phyloP scores from a whole-genome alignment of 2,888 invertebrate genomes.

The Temnothorax rugatulus region DNA sequence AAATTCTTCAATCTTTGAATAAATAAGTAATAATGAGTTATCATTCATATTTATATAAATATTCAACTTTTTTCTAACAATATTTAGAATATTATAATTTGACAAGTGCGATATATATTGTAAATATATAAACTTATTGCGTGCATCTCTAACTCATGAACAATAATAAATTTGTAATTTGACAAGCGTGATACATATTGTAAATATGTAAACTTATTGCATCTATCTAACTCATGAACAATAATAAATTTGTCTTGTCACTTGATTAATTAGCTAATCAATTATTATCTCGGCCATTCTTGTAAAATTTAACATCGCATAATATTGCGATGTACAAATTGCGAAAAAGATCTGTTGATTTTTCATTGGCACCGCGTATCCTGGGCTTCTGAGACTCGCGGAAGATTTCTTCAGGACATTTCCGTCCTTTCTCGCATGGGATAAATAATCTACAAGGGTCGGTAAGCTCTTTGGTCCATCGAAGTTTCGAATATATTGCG shows the following conservation, averaged over 20 bases:
- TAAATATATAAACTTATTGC: neutral
- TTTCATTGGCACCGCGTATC: constrained; percentile 14
- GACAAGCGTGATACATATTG: neutral
- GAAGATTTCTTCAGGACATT: constrained; percentile 26
- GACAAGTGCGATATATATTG: neutral
- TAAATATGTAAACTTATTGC: neutral
- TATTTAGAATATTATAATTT: constrained; percentile 15
- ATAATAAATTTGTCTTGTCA: neutral
- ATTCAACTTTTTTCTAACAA: neutral
- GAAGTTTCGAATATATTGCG: constrained; percentile 67
- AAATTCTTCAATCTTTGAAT: neutral
- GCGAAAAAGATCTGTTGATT: neutral
- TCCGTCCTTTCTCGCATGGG: constrained; percentile 8
- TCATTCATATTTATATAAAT: neutral
- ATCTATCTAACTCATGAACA: neutral
- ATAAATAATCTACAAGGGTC: constrained; percentile 56
- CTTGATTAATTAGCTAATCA: neutral
- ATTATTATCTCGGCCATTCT: constrained; percentile 15
- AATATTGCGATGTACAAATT: neutral
- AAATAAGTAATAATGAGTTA: neutral
- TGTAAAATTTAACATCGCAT: constrained; percentile 1
- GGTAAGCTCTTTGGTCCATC: constrained; percentile 75
- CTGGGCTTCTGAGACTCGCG: constrained; percentile 16
- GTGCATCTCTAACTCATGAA: neutral
- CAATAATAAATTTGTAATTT: neutral